Conservation (phyloP, 1,140 invertebrate genomes). For the Halyomorpha halys region DNA sequence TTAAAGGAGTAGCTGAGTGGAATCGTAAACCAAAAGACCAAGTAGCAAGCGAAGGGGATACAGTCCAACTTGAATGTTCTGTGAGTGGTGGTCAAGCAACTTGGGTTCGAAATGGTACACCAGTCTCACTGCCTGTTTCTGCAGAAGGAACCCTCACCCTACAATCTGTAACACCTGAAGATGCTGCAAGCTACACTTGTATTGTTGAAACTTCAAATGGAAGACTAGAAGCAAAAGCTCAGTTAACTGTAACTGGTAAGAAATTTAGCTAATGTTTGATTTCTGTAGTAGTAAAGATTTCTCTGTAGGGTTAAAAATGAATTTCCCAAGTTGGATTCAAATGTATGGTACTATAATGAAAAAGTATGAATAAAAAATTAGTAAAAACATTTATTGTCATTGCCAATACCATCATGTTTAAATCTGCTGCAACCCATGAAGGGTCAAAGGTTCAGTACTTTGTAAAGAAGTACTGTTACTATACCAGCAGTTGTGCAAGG, state of each 20-base stretch:
- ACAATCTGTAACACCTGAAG: conserved; percentile 44
- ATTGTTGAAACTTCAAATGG: conserved; percentile 56
- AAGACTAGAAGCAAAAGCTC: conserved; percentile 50
- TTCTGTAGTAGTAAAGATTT: too few relatives aligned
- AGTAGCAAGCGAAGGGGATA: conserved; percentile 37
- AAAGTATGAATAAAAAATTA: too few relatives aligned
- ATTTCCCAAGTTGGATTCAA: too few relatives aligned
- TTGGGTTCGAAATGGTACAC: conserved; percentile 57
- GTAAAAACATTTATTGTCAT: too few relatives aligned
- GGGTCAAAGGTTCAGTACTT: too few relatives aligned
- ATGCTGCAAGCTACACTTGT: conserved; percentile 61
- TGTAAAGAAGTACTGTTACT: too few relatives aligned
- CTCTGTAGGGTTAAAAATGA: too few relatives aligned
- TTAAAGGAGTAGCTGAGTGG: conserved; percentile 34
- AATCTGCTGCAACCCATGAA: too few relatives aligned
- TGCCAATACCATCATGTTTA: too few relatives aligned
- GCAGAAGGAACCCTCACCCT: conserved; percentile 54
- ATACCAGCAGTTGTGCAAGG: too few relatives aligned
- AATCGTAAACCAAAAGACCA: conserved; percentile 34
- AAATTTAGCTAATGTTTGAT: too few relatives aligned
- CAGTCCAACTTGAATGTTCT: conserved; percentile 49
- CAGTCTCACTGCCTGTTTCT: conserved; percentile 43
- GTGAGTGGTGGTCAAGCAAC: conserved; percentile 56
- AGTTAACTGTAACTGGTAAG: conserved; percentile 57
- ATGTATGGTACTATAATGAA: too few relatives aligned